These are phyloP conservation scores for Micropoecilia bifurca DNA, from an alignment of 2,797 vertebrate species.

Conservation along the genomic window DNA sequence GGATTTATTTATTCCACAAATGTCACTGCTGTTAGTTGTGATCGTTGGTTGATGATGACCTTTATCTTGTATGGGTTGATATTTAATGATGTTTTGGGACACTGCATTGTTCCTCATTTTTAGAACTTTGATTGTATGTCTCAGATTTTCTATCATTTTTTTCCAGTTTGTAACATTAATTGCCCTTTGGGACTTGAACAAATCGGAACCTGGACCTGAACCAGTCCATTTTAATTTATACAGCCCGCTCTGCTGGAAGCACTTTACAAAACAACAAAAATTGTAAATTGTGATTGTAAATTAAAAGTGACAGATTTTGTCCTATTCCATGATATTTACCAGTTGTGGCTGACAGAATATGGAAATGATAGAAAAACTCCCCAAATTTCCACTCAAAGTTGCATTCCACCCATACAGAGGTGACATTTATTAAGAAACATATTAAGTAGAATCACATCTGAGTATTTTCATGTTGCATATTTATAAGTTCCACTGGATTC, in stretches of 20 bases:
- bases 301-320: not conserved
- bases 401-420: slow-evolving; percentile 14
- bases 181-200: no score
- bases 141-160: no score
- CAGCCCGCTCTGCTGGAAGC: not conserved
- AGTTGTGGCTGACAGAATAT: not conserved
- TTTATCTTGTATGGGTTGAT: no score
- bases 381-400: not conserved
- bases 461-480: slow-evolving; percentile 88
- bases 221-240: not conserved
- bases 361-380: not conserved
- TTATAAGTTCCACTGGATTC: slow-evolving; percentile 77
- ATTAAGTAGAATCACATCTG: slow-evolving; percentile 56
- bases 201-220: no score
- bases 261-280: not conserved
- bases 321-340: not conserved
- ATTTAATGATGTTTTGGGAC: no score
- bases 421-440: slow-evolving; percentile 9
- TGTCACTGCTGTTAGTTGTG: no score
- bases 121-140: no score
- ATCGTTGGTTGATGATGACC: no score
- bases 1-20: no score
- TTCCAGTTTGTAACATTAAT: no score
- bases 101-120: no score
- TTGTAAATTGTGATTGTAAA: not conserved